Evolutionary conservation across 1,140 invertebrate species (phyloP).

Genomic region (Hypothenemus hampei): DNA sequence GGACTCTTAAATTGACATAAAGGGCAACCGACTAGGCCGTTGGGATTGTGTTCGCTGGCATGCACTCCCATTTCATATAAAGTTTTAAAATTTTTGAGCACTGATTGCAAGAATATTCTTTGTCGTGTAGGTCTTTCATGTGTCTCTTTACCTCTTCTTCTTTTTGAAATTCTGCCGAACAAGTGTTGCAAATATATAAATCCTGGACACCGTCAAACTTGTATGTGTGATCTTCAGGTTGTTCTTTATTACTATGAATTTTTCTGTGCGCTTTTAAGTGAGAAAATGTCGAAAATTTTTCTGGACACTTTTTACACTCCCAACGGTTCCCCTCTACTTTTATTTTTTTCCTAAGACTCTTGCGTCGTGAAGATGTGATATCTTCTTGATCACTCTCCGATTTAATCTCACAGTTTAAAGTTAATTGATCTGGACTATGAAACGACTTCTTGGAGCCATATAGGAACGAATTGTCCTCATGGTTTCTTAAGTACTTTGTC

Average conservation of each 20-base stretch:
- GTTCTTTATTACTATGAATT: slow-evolving; percentile 10
- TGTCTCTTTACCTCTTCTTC: slow-evolving; percentile 31
- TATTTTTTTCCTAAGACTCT: slow-evolving; percentile 3
- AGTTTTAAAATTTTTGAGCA: slow-evolving; percentile 26
- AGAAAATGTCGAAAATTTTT: slow-evolving; percentile 17
- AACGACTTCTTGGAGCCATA: too few relatives aligned
- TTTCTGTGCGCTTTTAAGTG: slow-evolving; percentile 25
- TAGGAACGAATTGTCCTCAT: too few relatives aligned
- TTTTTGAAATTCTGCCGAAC: slow-evolving; percentile 24
- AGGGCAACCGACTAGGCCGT: slow-evolving; percentile 25
- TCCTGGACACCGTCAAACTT: slow-evolving; percentile 26
- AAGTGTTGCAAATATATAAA: slow-evolving; percentile 30
- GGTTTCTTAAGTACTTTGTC: background rate
- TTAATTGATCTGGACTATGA: too few relatives aligned
- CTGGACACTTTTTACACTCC: slow-evolving; percentile 30
- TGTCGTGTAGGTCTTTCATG: slow-evolving; percentile 38
- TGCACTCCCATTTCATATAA: slow-evolving; percentile 29
- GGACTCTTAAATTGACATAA: slow-evolving; percentile 28
- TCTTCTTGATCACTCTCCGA: background rate
- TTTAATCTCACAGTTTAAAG: background rate
- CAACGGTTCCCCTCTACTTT: too few relatives aligned
- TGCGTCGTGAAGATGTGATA: background rate
- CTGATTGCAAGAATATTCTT: slow-evolving; percentile 21
- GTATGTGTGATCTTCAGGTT: slow-evolving; percentile 21
- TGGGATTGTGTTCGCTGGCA: slow-evolving; percentile 13